Evolutionary conservation across 1,140 invertebrate genomes (phyloP).

Genomic region (Danaus melanippus): DNA sequence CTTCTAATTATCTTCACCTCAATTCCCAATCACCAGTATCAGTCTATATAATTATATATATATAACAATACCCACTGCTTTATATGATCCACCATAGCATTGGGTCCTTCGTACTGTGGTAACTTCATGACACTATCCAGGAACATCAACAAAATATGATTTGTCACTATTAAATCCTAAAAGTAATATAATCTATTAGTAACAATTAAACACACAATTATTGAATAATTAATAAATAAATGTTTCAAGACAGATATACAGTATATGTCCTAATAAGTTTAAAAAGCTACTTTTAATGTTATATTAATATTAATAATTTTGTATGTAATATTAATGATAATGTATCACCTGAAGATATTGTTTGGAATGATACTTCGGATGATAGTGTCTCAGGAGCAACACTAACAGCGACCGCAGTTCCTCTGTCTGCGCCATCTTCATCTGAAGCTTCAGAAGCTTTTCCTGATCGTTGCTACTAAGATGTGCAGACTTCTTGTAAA

Average conservation of each 20-base stretch:
- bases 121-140: constrained; percentile 75
- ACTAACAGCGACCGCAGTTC: constrained; percentile 82
- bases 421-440: constrained; percentile 76
- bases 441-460: constrained; percentile 71
- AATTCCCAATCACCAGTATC: too few species aligned
- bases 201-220: constrained; percentile 3
- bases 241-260: neutral
- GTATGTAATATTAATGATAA: too few species aligned
- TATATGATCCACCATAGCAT: constrained; percentile 78
- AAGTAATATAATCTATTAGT: constrained; percentile 17
- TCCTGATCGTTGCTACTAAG: constrained; percentile 74
- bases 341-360: constrained; percentile 79
- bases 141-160: constrained; percentile 81
- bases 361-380: constrained; percentile 77
- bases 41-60: too few species aligned
- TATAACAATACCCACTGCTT: constrained; percentile 75
- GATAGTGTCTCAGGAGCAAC: constrained; percentile 79
- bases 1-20: too few species aligned
- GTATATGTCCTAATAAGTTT: neutral
- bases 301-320: too few species aligned
- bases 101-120: constrained; percentile 59
- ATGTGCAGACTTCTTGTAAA: constrained; percentile 76
- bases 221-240: too few species aligned
- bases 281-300: neutral
- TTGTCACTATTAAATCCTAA: constrained; percentile 82